Conservation (phyloP, 2,888 invertebrate species). For the Xestia sexstrigata region DNA sequence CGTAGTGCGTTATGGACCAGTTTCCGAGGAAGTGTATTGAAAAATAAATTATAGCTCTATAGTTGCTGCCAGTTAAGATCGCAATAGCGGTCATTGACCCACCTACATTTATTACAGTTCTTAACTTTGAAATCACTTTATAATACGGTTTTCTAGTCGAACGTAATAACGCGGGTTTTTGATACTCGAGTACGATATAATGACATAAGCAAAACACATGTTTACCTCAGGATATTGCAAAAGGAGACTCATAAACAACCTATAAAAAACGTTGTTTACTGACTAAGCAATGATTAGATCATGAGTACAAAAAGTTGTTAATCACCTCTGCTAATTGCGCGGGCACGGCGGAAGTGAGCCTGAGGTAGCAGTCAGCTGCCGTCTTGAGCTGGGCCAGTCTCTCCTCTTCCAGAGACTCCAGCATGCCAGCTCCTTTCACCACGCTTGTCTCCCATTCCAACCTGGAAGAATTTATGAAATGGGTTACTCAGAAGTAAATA, state of each 20-base stretch:
- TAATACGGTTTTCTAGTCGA: no score
- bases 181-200: not conserved
- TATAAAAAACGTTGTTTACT: slow-evolving; percentile 18
- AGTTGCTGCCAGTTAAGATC: no score
- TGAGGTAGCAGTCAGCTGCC: slow-evolving; percentile 92
- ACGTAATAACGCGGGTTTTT: no score
- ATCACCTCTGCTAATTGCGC: slow-evolving; percentile 94
- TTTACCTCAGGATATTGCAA: slow-evolving; percentile 2
- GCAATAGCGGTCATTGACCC: no score
- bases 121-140: no score
- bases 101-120: no score
- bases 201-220: not conserved
- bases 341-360: slow-evolving; percentile 93
- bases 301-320: slow-evolving; percentile 29
- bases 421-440: slow-evolving; percentile 95
- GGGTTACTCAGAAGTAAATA: not conserved
- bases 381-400: slow-evolving; percentile 95
- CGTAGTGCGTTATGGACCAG: no score
- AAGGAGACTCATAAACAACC: slow-evolving; percentile 4
- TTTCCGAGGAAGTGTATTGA: no score
- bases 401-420: slow-evolving; percentile 97
- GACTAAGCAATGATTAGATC: slow-evolving; percentile 26
- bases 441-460: slow-evolving; percentile 98
- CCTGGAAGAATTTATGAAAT: slow-evolving; percentile 79
- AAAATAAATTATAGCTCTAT: not conserved